Evolutionary conservation across 2,888 invertebrate species (phyloP).

Genomic region (Papilio protenor): DNA sequence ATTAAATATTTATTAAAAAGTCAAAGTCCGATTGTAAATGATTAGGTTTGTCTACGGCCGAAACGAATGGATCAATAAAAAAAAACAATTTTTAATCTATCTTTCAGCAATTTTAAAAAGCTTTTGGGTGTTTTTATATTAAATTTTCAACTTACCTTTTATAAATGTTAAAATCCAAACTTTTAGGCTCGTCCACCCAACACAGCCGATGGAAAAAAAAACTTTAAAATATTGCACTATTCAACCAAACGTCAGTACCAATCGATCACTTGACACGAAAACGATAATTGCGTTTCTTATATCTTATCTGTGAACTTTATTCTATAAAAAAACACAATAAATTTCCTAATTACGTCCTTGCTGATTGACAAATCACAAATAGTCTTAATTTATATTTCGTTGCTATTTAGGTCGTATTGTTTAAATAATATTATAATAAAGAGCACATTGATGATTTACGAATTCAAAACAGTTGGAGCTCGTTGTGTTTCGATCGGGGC

Average conservation of each 20-base stretch:
- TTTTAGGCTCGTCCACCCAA: conserved; percentile 54
- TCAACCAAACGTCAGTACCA: conserved; percentile 55
- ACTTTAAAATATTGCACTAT: conserved; percentile 59
- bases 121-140: not conserved
- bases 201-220: conserved; percentile 58
- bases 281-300: conserved; percentile 63
- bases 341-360: conserved; percentile 60
- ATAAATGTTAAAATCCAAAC: conserved; percentile 38
- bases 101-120: not conserved
- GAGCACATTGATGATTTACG: conserved; percentile 45
- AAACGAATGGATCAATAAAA: too few relatives aligned
- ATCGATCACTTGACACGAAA: conserved; percentile 72
- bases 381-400: conserved; percentile 46
- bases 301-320: conserved; percentile 66
- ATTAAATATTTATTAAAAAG: too few relatives aligned
- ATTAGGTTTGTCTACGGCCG: too few relatives aligned
- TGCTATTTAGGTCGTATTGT: conserved; percentile 50
- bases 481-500: conserved; percentile 45
- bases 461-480: conserved; percentile 50
- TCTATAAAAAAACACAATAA: conserved; percentile 59
- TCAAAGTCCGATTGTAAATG: too few relatives aligned
- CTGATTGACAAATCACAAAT: conserved; percentile 47
- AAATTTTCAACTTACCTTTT: conserved; percentile 32
- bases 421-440: conserved; percentile 43
- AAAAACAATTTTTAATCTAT: too few relatives aligned